phyloP scores from a whole-genome alignment of 2,888 invertebrate species.

The Phaonia tiefii region DNA sequence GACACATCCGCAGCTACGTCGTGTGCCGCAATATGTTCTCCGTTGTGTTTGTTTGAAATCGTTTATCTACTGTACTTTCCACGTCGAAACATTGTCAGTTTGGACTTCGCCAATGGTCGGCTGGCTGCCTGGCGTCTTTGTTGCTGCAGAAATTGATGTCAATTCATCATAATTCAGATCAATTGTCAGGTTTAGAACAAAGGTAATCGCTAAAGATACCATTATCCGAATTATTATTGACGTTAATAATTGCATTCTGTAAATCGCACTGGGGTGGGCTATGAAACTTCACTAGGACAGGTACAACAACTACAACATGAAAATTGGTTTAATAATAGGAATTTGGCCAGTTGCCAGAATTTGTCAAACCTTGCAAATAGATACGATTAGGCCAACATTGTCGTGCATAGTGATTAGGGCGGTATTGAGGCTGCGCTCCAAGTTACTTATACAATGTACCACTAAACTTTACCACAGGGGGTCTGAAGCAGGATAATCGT shows the following conservation, averaged over 20 bases:
- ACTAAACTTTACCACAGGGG: too few species aligned
- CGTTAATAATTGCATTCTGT: background rate
- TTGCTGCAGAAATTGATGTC: constrained; percentile 47
- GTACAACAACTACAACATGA: too few species aligned
- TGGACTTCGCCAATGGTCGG: constrained; percentile 46
- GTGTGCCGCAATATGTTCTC: constrained; percentile 60
- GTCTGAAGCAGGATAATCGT: too few species aligned
- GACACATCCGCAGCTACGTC: constrained; percentile 25
- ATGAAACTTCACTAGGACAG: background rate
- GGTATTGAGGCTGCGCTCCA: too few species aligned
- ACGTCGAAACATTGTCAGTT: constrained; percentile 47
- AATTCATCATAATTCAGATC: constrained; percentile 51
- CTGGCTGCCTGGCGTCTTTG: constrained; percentile 15
- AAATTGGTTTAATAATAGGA: too few species aligned
- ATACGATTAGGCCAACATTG: too few species aligned
- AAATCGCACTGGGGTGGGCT: constrained; percentile 1
- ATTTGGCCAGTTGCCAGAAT: too few species aligned
- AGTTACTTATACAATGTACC: too few species aligned
- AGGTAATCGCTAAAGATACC: background rate
- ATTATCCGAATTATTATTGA: background rate
- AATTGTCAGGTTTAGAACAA: constrained; percentile 1
- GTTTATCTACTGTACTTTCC: constrained; percentile 49
- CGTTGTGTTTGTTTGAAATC: constrained; percentile 55
- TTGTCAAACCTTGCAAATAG: too few species aligned
- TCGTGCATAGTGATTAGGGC: too few species aligned